Evolutionary conservation across 2,113 vertebrate species (phyloP), one percentile per base, ranked within the genome.

Genomic region (Chloropsis cyanopogon): DNA sequence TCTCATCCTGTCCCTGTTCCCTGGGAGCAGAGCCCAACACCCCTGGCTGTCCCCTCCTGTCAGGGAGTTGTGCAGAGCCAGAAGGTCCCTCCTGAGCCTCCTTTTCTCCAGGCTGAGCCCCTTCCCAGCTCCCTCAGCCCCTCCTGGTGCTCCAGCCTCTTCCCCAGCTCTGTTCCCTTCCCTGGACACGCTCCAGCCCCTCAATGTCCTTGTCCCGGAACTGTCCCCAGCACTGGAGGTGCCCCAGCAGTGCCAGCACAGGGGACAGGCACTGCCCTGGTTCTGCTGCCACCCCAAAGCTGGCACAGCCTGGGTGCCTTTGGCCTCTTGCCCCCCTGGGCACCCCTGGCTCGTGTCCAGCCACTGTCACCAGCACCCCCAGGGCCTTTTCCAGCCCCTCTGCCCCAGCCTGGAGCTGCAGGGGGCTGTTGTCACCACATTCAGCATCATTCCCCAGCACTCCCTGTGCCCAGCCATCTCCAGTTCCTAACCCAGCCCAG

Each of bases 21-120:
- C 33, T 29, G 52, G 14, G 19, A 52, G 60, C 31, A 88, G 7
- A 52, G 9, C 77, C 52, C 0, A 0, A 3, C 0, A 18, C 18
- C 4, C 35, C 50, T 0, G 1, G 22, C 42, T 81, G 59, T 16
- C 26, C 44, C 7, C 68, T 72, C 68, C 22, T 81, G 19, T 33
- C 77, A 65, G 77, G 61, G 57, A 57, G 11, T 4, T 80, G 35
- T 31, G 44, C 59, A 79, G 65, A 80, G 76, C 37, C 72, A 77
- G 1, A 60, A 39, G 37, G 21, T 8, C 11, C 42, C 24, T 7
- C 50, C 59, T 44, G 59, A 81, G 37, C 50, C 59, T 50, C 59
- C 50, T 88, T 29, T 72, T 7, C 76, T 65, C 35, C 76, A 80
- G 75, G 11, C 35, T 72, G 41, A 88, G 50, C 57, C 25, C 56